These are phyloP conservation scores for Drosophila falleni DNA, from an alignment of 2,888 invertebrate genomes.

Conservation along the genomic window DNA sequence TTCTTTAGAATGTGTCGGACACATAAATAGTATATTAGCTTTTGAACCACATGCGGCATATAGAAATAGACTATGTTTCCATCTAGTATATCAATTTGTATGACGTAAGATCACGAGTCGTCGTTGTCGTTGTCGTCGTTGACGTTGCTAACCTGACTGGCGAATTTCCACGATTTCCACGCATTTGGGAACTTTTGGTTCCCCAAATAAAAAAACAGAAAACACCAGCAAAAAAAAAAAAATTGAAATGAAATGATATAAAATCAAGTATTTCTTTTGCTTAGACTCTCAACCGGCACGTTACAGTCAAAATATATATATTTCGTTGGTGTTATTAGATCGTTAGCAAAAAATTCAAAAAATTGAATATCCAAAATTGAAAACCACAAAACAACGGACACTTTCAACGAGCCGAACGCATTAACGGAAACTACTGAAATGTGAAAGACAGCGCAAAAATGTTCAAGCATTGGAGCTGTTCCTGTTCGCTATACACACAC, in stretches of 20 bases:
- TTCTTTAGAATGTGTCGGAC: constrained; percentile 6
- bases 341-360: not conserved
- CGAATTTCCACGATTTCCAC: constrained; percentile 34
- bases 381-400: constrained; percentile 29
- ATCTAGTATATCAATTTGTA: constrained; percentile 46
- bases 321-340: not conserved
- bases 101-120: constrained; percentile 78
- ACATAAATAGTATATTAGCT: constrained; percentile 62
- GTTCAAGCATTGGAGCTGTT: constrained; percentile 72
- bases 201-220: not conserved
- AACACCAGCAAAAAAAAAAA: not conserved
- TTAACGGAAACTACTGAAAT: constrained; percentile 79
- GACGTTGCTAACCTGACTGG: constrained; percentile 49
- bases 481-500: constrained; percentile 52
- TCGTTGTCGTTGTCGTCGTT: constrained; percentile 16
- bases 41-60: constrained; percentile 72
- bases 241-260: not conserved
- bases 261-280: not conserved
- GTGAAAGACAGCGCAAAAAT: constrained; percentile 75
- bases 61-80: constrained; percentile 65
- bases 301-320: not conserved
- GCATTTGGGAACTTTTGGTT: constrained; percentile 35
- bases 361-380: constrained; percentile 10
- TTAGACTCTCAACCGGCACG: constrained; percentile 15
- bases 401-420: constrained; percentile 67